Base-by-base conservation (phyloP, 2,113 vertebrate genomes). In the Eidolon helvum region DNA sequence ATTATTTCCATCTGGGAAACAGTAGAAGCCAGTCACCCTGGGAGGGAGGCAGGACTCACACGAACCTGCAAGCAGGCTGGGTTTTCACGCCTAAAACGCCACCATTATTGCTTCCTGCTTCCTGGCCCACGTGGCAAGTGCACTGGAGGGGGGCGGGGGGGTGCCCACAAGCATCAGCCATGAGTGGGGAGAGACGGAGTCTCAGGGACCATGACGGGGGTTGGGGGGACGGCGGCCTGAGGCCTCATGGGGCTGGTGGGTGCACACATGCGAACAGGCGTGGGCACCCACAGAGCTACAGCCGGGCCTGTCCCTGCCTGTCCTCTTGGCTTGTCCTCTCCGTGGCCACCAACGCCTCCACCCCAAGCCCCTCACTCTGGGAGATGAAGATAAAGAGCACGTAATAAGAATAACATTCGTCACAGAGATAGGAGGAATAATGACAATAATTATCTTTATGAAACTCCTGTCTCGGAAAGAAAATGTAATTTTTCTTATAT, bases 401-500 rank as follows among this genome's bases (percentile, higher is more conserved):
- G 0, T 77, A 97, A 87, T 35, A 57, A 96, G 94, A 98, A 50
- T 16, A 87, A 78, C 48, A 35, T 89, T 88, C 19, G 0, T 2
- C 10, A 80, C 87, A 45, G 95, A 96, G 86, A 95, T 21, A 77
- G 91, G 82, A 93, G 40, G 83, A 95, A 85, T 77, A 91, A 96
- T 93, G 7, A 15, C 83, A 94, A 72, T 88, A 94, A 94, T 96
- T 92, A 90, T 89, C 22, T 15, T 14, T 90, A 91, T 35, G 96
- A 43, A 94, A 92, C 87, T 77, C 94, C 91, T 24, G 24, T 93
- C 95, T 97, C 10, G 0, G 87, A 71, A 63, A 4, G 87, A 95
- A 96, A 97, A 96, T 50, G 84, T 48, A 85, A 92, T 94, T 97
- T 92, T 97, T 50, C 96, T 93, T 72, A 63, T 35, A 26, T 88